Evolutionary conservation across 2,113 vertebrate species (phyloP).

Genomic region (Piaya cayana): DNA sequence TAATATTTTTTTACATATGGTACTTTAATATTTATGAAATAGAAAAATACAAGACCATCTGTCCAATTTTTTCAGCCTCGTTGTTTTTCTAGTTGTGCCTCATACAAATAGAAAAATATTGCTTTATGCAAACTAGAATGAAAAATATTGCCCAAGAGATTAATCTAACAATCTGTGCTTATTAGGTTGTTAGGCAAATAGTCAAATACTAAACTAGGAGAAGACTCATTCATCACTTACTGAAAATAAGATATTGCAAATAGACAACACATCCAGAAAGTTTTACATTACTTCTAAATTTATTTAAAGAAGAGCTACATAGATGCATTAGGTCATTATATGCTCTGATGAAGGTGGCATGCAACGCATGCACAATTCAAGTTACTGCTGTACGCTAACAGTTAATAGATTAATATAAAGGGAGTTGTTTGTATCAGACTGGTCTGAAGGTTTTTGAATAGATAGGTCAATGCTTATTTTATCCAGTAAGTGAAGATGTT

Average conservation of each 20-base stretch:
- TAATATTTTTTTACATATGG: not conserved
- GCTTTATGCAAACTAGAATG: not conserved
- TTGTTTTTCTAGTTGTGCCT: not conserved
- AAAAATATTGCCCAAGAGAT: not conserved
- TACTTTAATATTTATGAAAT: not conserved
- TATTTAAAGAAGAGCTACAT: slow-evolving; percentile 26
- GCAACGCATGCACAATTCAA: not conserved
- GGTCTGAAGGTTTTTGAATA: not conserved
- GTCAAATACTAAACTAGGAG: not conserved
- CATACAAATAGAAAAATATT: slow-evolving; percentile 14
- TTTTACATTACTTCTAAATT: slow-evolving; percentile 1
- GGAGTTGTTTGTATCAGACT: not conserved
- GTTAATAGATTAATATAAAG: not conserved
- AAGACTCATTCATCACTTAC: slow-evolving; percentile 19
- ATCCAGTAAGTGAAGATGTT: not conserved
- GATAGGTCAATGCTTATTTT: not conserved
- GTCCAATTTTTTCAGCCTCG: not conserved
- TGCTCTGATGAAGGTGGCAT: not conserved
- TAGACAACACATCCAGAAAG: not conserved
- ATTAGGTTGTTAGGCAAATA: not conserved
- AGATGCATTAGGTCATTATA: slow-evolving; percentile 1
- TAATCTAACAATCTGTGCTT: not conserved
- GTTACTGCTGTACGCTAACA: not conserved
- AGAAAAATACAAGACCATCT: not conserved
- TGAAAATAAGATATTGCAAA: slow-evolving; percentile 33